phyloP scores from a whole-genome alignment of 2,888 invertebrate species.

The Philereme vetulata region DNA sequence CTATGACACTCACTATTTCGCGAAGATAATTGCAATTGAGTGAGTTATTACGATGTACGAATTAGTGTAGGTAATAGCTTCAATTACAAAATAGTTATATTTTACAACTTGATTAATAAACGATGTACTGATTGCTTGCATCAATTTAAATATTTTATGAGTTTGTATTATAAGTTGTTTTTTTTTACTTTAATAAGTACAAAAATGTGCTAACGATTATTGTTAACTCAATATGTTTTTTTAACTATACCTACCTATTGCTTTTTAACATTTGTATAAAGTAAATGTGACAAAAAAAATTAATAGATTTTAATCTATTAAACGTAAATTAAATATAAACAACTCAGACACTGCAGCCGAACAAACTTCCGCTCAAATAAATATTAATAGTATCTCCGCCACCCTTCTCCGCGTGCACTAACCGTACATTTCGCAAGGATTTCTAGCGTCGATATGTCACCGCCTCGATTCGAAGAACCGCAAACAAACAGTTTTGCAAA shows the following conservation, averaged over 20 bases:
- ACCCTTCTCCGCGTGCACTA: slow-evolving; percentile 47
- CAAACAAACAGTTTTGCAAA: slow-evolving; percentile 12
- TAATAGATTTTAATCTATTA: no score
- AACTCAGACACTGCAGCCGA: slow-evolving; percentile 20
- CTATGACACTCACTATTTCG: slow-evolving; percentile 46
- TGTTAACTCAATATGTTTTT: no score
- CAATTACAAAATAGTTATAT: slow-evolving; percentile 32
- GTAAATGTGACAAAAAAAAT: no score
- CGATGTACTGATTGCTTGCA: no score
- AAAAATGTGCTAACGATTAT: no score
- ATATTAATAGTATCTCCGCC: slow-evolving; percentile 41
- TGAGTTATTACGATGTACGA: slow-evolving; percentile 32
- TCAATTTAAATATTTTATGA: no score
- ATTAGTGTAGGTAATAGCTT: slow-evolving; percentile 30
- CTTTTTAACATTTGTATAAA: no score
- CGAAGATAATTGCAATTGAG: slow-evolving; percentile 32
- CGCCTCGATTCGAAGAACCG: slow-evolving; percentile 46
- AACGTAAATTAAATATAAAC: no score
- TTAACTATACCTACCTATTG: no score
- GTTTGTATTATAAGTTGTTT: no score
- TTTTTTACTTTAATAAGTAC: no score
- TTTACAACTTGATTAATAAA: slow-evolving; percentile 14
- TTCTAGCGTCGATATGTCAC: slow-evolving; percentile 45
- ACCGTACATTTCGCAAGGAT: slow-evolving; percentile 41
- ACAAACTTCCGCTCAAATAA: slow-evolving; percentile 39